Evolutionary conservation across 1,140 invertebrate genomes (phyloP), one percentile per base, ranked within the genome.

Genomic region (Sinonovacula constricta): DNA sequence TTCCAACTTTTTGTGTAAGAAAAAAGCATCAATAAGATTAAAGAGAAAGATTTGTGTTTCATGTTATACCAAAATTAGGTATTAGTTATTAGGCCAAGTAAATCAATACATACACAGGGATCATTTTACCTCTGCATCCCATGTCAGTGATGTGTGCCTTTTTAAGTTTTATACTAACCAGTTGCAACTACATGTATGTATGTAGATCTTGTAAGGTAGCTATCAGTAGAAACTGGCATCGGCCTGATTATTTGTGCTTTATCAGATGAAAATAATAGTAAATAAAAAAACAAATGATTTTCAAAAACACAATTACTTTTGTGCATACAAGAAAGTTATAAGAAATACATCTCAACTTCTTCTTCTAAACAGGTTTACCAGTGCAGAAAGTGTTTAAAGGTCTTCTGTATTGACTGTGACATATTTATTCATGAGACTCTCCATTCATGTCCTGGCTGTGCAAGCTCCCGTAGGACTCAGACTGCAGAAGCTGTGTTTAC

Each of bases 351-450:
- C 31, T 36, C 83, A 83, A n/a, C n/a, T n/a, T n/a, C n/a, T n/a
- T n/a, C n/a, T n/a, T n/a, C n/a, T n/a, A n/a, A n/a, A 30, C 82
- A 91, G 90, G 82, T 81, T 5, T 90, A 88, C 68, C 91, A 93
- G 56, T 99, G 98, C 91, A 92, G 92, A 45, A 94, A 93, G 53
- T 99, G 98, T 91, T 87, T 91, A 0, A 93, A 95, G 83, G 91
- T 93, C 39, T 99, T 96, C 91, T 99, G 98, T 89, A 92, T 97
- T 75, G 97, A 99, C 88, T 99, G 98, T 92, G 98, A 99, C 92
- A 93, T 97, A 70, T 97, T 98, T 89, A 94, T 99, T 65, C 96
- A 98, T 83, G 96, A 97, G 81, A 95, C 95, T 2, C 91, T 99
- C 34, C 97, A 99, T 90, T 95, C 95, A 12, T 99, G 98, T 92